A percentile compares a stretch with the other conserved stretches of the same genome.
phyloP scores from a whole-genome alignment of 2,797 vertebrate species.

The Schizothorax lantsangensis region DNA sequence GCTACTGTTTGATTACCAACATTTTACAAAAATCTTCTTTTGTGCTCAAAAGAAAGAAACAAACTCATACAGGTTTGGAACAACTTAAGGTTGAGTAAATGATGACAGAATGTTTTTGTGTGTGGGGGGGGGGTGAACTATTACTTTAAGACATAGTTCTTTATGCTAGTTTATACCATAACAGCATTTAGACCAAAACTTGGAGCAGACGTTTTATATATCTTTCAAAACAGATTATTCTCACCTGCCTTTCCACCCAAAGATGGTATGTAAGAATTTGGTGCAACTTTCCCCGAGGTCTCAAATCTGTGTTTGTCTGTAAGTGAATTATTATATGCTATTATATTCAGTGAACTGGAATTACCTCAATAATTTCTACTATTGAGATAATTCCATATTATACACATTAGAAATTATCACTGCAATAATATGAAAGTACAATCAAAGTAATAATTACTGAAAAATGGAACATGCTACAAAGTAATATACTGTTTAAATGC shows the following conservation, averaged over 20 bases:
- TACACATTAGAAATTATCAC: background rate
- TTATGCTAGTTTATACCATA: background rate
- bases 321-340: conserved; percentile 29
- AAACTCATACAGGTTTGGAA: no score
- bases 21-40: no score
- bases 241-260: background rate
- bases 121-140: background rate
- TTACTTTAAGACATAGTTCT: background rate
- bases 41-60: no score
- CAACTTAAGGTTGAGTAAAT: background rate
- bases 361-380: background rate
- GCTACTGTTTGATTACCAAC: no score
- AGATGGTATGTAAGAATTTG: conserved; percentile 1
- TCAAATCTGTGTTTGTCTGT: background rate
- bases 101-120: background rate
- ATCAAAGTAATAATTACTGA: background rate
- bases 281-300: background rate
- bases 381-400: conserved; percentile 13
- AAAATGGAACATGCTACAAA: conserved; percentile 4
- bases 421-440: background rate
- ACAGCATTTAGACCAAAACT: no score
- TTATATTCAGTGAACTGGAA: conserved; percentile 3
- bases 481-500: background rate
- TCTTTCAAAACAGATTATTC: conserved; percentile 2
- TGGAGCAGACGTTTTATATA: background rate